Percentiles rank a stretch among this genome's conserved stretches.
phyloP scores from a whole-genome alignment of 2,797 vertebrate species.

The Tangara arthus region DNA sequence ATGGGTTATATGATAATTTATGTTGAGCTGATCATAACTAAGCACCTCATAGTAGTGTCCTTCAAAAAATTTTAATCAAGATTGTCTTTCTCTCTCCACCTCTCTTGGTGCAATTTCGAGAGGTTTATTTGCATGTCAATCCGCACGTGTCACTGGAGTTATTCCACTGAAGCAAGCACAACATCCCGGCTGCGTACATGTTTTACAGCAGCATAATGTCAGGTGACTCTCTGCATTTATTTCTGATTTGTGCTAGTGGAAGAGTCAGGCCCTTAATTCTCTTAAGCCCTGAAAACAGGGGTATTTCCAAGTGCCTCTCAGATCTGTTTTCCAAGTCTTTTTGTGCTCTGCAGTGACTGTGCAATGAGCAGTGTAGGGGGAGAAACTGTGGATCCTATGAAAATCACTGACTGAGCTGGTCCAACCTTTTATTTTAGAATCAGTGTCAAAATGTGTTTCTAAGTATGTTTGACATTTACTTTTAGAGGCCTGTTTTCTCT shows the following conservation, averaged over 20 bases:
- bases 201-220: not conserved
- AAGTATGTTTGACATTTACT: not conserved
- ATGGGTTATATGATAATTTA: constrained; percentile 53
- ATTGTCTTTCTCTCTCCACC: constrained; percentile 55
- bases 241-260: not conserved
- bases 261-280: constrained; percentile 33
- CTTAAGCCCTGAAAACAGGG: not conserved
- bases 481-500: not conserved
- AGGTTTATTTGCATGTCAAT: constrained; percentile 66
- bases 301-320: not conserved
- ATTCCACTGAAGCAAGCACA: constrained; percentile 11
- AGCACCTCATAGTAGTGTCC: constrained; percentile 43
- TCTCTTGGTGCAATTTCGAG: constrained; percentile 56
- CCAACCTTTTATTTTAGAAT: not conserved
- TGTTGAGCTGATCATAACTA: constrained; percentile 36
- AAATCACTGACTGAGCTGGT: not conserved
- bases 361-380: not conserved
- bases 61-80: constrained; percentile 67
- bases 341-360: not conserved
- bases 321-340: not conserved
- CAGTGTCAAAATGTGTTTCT: not conserved
- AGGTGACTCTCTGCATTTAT: constrained; percentile 25
- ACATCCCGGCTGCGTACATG: not conserved
- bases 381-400: not conserved
- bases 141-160: constrained; percentile 46